Base-by-base conservation (phyloP, 2,113 vertebrate genomes). In the Cinclus mexicanus region DNA sequence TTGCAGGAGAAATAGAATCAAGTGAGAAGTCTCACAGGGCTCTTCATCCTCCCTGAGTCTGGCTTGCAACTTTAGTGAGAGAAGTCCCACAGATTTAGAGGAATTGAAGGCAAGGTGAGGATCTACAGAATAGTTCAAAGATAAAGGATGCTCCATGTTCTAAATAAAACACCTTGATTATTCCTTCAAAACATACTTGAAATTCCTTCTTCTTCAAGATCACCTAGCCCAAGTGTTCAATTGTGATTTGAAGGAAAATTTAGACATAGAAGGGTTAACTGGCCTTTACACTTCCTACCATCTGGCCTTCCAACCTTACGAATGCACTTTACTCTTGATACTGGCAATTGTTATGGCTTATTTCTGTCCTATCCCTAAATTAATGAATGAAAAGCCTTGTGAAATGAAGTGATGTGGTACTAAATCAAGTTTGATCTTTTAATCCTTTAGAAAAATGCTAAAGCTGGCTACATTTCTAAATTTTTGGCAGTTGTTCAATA, bases 361-460 rank as follows among this genome's bases (percentile, higher is more conserved):
- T 59, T 93, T 92, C 41, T 93, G 46, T 69, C 44, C 42, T 75
- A n/a, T 29, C 10, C 25, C 29, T 90, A 67, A 86, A 86, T 53
- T 46, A 87, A 90, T 74, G 23, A 81, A 72, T 74, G 74, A 19
- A 88, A 93, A 83, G 18, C 39, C 42, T 56, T 60, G 39, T 78
- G 88, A 85, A 83, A 79, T 61, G 26, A 77, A 94, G 12, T 22
- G 86, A 44, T 53, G 15, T 85, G 52, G 25, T 86, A 57, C 60
- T 86, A 89, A 95, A 94, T 90, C 55, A 93, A 8, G 23, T 87
- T 61, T 93, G 92, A 84, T 68, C 50, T 93, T 93, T 90, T 70
- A 92, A 64, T 88, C 29, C 25, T 86, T 61, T 60, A 49, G 68
- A 87, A 95, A 95, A 94, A 57, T 33, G 22, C n/a, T 80, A 39